phyloP scores from a whole-genome alignment of 2,888 invertebrate species.

The Coleophora deauratella region DNA sequence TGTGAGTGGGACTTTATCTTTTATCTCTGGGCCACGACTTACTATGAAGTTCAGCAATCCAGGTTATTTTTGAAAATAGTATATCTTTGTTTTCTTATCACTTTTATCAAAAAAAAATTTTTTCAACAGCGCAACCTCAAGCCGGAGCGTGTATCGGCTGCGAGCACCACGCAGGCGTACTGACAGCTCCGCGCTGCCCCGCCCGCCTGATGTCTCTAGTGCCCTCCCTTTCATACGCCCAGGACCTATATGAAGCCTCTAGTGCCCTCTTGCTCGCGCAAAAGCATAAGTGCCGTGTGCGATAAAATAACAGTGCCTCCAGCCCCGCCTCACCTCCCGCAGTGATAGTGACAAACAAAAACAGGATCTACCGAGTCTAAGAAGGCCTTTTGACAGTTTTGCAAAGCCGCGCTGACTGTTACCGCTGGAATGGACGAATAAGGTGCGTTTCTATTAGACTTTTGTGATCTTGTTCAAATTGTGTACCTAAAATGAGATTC shows the following conservation, averaged over 20 bases:
- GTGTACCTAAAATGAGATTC: no score
- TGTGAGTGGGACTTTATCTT: no score
- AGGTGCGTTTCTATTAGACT: conserved; percentile 7
- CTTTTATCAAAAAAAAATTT: no score
- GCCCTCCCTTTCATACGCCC: conserved; percentile 11
- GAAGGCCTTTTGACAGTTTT: conserved; percentile 20
- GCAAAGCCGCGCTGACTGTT: conserved; percentile 40
- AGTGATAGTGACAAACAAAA: conserved; percentile 13
- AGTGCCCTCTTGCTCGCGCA: conserved; percentile 23
- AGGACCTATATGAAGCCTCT: no score
- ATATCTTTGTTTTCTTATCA: no score
- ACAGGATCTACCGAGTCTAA: neutral
- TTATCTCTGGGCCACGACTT: no score
- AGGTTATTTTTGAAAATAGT: no score
- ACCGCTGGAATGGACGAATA: conserved; percentile 12
- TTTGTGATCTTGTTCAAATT: no score
- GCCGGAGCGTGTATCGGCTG: conserved; percentile 55
- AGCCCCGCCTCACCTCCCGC: conserved; percentile 17
- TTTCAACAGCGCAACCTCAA: conserved; percentile 56
- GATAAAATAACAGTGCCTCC: no score
- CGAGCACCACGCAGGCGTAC: conserved; percentile 68
- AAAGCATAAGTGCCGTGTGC: conserved; percentile 7
- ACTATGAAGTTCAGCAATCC: no score
- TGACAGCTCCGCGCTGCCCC: conserved; percentile 51
- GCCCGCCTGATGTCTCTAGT: conserved; percentile 56